Evolutionary conservation across 1,140 invertebrate genomes (phyloP), one percentile per base, ranked within the genome.

Genomic region (Homarus americanus): DNA sequence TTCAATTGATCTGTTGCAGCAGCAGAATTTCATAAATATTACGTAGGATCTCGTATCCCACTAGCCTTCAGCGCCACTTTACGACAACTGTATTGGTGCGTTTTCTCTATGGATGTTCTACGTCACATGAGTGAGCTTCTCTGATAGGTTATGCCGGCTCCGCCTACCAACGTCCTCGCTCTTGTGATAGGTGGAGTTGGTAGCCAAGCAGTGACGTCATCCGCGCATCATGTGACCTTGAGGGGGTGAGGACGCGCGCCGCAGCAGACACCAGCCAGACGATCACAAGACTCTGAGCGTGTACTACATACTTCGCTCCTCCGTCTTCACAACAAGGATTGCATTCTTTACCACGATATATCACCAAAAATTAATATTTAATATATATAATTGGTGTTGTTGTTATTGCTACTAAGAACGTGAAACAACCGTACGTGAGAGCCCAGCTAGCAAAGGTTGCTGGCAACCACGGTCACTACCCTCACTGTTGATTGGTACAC

Each of bases 221-320:
- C 86, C 53, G 86, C 86, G 86, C 86, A 88, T 88, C 86, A 88
- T 88, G 86, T 88, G 86, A 88, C 86, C 86, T 88, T 88, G 86
- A 80, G 75, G 66, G 76, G 53, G 58, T 41, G 76, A 80, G 58
- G 76, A 80, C 86, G 86, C 86, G 76, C 85, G 72, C 75, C 72
- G 72, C 72, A 79, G 73, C 75, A 87, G 86, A 88, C 86, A 88
- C 49, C 28, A 88, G 49, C 76, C 86, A 88, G 86, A 88, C 86
- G 63, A 38, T 69, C 28, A n/a, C 34, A 44, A 88, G 76, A 69
- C 44, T 32, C 15, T 24, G 53, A 10, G 36, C 15, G 32, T n/a
- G 86, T 41, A 28, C 5, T n/a, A 78, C 85, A 49, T 34, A 15
- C 73, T 17, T 12, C 32, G 41, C 32, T 76, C 36, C 49, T 86